Evolutionary conservation across 2,888 invertebrate genomes (phyloP).

Genomic region (Dione vanillae): DNA sequence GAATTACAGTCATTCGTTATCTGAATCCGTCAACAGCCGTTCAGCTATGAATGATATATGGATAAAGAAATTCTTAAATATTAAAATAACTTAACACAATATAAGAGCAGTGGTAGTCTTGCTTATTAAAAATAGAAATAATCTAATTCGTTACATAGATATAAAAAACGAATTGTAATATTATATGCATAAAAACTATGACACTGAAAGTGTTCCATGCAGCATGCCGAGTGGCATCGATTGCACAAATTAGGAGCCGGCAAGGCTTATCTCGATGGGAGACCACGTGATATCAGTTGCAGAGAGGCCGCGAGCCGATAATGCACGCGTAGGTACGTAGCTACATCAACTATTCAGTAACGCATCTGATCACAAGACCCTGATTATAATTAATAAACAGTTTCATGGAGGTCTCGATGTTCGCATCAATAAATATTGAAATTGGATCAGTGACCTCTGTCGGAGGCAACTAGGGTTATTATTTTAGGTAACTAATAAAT

Average conservation of each 20-base stretch:
- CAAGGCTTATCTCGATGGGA: constrained; percentile 34
- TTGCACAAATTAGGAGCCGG: constrained; percentile 38
- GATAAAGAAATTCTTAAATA: no score
- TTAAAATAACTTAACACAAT: no score
- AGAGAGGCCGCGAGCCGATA: constrained; percentile 27
- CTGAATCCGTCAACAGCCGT: no score
- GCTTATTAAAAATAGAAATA: no score
- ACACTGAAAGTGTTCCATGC: constrained; percentile 16
- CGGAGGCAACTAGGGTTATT: constrained; percentile 13
- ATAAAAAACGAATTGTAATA: neutral
- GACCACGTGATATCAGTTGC: constrained; percentile 32
- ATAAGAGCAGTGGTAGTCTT: no score
- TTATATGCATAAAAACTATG: neutral
- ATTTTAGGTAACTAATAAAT: constrained; percentile 13
- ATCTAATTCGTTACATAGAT: no score
- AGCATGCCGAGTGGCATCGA: constrained; percentile 1
- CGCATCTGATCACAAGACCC: constrained; percentile 36
- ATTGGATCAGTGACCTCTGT: constrained; percentile 40
- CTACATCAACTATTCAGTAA: constrained; percentile 27
- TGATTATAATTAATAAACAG: constrained; percentile 40
- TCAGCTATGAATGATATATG: no score
- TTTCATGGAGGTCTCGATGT: constrained; percentile 36
- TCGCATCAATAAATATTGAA: constrained; percentile 39
- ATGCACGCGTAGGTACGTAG: constrained; percentile 4
- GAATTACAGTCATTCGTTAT: no score